These are phyloP conservation scores for Goniozus legneri DNA, from an alignment of 1,140 invertebrate species.

Conservation along the genomic window DNA sequence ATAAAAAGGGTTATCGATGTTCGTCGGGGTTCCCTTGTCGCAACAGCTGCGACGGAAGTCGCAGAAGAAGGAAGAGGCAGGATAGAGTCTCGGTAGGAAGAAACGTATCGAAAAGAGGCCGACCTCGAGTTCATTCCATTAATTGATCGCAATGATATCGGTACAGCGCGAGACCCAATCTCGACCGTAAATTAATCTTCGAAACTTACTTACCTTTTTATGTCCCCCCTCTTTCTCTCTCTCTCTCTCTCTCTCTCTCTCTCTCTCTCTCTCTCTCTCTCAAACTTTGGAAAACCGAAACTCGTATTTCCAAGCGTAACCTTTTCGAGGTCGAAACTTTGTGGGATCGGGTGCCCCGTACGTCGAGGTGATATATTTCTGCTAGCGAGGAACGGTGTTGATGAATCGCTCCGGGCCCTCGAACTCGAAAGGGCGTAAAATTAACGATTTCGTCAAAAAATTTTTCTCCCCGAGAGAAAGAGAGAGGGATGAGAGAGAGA, in stretches of 20 bases:
- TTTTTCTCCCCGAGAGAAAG: too few species aligned
- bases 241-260: neutral
- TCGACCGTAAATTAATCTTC: conserved; percentile 16
- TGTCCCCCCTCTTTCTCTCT: neutral
- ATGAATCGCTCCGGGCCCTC: neutral
- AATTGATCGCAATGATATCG: conserved; percentile 20
- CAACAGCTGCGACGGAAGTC: neutral
- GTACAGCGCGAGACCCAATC: conserved; percentile 6
- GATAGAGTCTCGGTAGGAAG: too few species aligned
- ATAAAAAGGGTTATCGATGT: too few species aligned
- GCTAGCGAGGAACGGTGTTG: neutral
- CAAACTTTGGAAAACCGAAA: neutral
- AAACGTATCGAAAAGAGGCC: neutral
- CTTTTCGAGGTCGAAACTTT: neutral
- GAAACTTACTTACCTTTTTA: neutral
- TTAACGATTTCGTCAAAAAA: neutral
- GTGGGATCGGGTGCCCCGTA: neutral
- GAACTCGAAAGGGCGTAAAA: neutral
- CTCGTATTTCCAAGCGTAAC: neutral
- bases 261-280: neutral
- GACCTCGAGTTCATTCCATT: conserved; percentile 11
- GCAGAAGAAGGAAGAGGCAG: too few species aligned
- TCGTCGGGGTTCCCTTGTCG: too few species aligned
- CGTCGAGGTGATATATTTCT: neutral
- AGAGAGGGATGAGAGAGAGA: too few species aligned